These are phyloP conservation scores for Laupala kohalensis DNA, from an alignment of 1,140 invertebrate species.

Conservation along the genomic window DNA sequence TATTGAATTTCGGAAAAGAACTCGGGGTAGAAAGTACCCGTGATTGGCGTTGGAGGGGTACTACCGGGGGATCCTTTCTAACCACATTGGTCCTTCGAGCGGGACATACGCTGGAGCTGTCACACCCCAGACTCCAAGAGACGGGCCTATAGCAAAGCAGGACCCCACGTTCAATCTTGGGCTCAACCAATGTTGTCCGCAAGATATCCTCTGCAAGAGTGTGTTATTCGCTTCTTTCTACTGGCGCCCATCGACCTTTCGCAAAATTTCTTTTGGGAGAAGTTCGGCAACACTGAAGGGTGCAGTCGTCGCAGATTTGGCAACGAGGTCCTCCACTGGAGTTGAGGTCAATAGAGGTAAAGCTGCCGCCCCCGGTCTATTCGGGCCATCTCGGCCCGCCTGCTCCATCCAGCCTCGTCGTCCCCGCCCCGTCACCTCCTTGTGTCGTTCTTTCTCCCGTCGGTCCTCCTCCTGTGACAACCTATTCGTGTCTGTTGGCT, in stretches of 20 bases:
- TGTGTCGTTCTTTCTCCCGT: no score
- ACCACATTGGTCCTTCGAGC: neutral
- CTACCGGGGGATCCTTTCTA: neutral
- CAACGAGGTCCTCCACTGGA: neutral
- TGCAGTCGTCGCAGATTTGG: neutral
- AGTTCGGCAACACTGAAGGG: neutral
- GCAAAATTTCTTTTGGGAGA: neutral
- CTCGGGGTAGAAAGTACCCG: no score
- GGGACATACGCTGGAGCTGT: neutral
- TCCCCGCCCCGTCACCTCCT: neutral
- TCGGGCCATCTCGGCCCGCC: no score
- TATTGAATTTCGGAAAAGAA: no score
- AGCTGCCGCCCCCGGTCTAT: neutral
- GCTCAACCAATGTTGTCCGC: no score
- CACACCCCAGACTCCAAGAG: no score
- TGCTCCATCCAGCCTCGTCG: neutral
- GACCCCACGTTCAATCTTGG: no score
- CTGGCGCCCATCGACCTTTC: neutral
- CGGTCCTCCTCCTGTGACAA: no score
- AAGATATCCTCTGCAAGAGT: no score
- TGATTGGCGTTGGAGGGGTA: neutral
- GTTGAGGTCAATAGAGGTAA: neutral
- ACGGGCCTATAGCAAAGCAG: neutral
- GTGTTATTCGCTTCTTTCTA: no score
- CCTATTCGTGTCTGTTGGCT: neutral